Base-by-base conservation (phyloP, 1,140 invertebrate genomes). In the Drosophila hydei region DNA sequence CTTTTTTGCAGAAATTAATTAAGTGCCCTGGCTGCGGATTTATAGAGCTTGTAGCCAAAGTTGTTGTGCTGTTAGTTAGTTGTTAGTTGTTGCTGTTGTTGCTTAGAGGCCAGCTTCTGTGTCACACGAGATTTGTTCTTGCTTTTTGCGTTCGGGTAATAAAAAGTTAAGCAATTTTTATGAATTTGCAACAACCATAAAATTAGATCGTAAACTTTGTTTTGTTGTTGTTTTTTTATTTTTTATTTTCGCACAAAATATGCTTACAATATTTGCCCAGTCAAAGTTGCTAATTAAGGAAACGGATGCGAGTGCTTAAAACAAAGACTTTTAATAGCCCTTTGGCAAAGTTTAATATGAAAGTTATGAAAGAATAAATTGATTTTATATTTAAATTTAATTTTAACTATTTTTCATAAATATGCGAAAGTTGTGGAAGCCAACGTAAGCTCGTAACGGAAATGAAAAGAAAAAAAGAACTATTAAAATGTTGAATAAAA, bases 21-120 rank as follows among this genome's bases (percentile, higher is more conserved):
- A 87, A 88, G 83, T 87, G 75, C 71, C 75, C 58, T 59, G 64
- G 27, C 65, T 71, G 59, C 60, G 80, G 74, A 85, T 87, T 85
- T 85, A 85, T 87, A 75, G 72, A 72, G 83, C 47, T 85, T 81
- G 81, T 85, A 87, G 69, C 65, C 58, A 80, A 74, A 80, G 77
- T 87, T 87, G 72, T 75, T 75, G 48, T 12, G n/a, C 40, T 67
- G 42, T 59, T 61, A 47, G 64, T 19, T 25, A 11, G 42, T 40
- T 58, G 30, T 48, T 65, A 36, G 52, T 62, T 58, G 71, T 56
- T 64, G 36, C 40, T 61, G 52, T 65, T 70, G 55, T 27, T 62
- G 40, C 47, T 50, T 47, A 23, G 2, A 47, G 45, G 45, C 45
- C 45, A 23, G 50, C 48, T 56, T 79, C 25, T 81, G 59, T 84